Base-by-base conservation (phyloP, 2,113 vertebrate genomes). In the Sinocyclocheilus grahami region DNA sequence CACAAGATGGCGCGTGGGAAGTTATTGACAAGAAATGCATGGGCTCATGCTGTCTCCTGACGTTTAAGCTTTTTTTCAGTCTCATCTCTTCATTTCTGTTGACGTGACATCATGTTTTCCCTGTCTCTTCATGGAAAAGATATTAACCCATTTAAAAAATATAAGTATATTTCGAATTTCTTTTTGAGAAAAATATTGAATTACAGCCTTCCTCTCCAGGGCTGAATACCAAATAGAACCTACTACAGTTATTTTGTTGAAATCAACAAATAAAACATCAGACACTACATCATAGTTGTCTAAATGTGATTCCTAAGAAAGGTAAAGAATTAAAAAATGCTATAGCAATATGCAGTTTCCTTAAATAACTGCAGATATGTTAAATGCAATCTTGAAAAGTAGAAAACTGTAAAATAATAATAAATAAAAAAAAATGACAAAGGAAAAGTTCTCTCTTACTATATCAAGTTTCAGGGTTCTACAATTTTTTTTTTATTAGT, bases 1-100 rank as follows among this genome's bases (percentile, higher is more conserved):
- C 94, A 93, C 90, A 77, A 89, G 94, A 82, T 93, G 91, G 27
- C 92, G 86, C 51, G 84, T 90, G 86, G 89, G 86, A 86, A 27
- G 74, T 86, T 87, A 33, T 76, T 82, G 39, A n/a, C 14, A 48
- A 4, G 55, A 86, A 86, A 46, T 42, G 12, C 18, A 63, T 20
- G 51, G 0, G 51, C 11, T n/a, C 14, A n/a, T 4, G 11, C 37
- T 4, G 6, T 16, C n/a, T 76, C 2, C 13, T 76, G 53, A n/a
- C 77, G 18, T 37, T 58, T 37, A n/a, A 22, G 10, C 3, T 46
- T 11, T 8, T 78, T 13, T 20, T 1, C 5, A 33, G 11, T n/a
- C 10, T 60, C 33, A 2, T 60, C 30, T 79, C n/a, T 77, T 37
- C n/a, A 39, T 22, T 11, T 39, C 33, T 72, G 18, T 39, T 72